Conservation (phyloP, 2,888 invertebrate genomes). For the Drepana falcataria region DNA sequence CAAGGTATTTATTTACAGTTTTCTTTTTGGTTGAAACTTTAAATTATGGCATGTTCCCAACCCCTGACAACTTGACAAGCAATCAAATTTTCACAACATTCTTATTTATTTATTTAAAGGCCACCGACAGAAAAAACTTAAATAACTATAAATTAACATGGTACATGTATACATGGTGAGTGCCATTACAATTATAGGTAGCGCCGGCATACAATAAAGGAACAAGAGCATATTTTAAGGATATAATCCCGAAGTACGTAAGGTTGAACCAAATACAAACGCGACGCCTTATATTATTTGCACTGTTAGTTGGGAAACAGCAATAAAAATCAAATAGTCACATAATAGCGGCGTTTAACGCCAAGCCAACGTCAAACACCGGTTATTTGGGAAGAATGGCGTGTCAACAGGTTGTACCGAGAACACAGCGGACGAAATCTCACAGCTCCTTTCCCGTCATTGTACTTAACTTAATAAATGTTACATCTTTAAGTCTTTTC, state of each 20-base stretch:
- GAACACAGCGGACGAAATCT: slow-evolving; percentile 26
- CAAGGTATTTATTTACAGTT: too few species aligned
- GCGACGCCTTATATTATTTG: not conserved
- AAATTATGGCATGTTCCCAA: too few species aligned
- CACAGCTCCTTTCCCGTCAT: not conserved
- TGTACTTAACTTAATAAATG: not conserved
- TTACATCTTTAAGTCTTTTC: not conserved
- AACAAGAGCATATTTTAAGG: too few species aligned
- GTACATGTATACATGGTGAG: too few species aligned
- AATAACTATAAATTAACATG: too few species aligned
- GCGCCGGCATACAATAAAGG: too few species aligned
- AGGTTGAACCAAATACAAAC: not conserved
- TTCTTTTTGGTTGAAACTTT: too few species aligned
- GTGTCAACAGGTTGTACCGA: slow-evolving; percentile 53
- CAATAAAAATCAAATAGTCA: slow-evolving; percentile 36
- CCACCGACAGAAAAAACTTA: too few species aligned
- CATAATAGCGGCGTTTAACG: slow-evolving; percentile 42
- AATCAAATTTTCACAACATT: too few species aligned
- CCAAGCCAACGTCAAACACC: slow-evolving; percentile 41
- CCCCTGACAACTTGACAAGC: too few species aligned
- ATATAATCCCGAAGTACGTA: not conserved
- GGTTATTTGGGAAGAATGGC: slow-evolving; percentile 52
- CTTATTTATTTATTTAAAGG: too few species aligned
- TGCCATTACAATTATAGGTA: too few species aligned
- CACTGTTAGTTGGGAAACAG: not conserved